Conservation (phyloP, 2,113 vertebrate species). For the Edolisoma coerulescens region DNA sequence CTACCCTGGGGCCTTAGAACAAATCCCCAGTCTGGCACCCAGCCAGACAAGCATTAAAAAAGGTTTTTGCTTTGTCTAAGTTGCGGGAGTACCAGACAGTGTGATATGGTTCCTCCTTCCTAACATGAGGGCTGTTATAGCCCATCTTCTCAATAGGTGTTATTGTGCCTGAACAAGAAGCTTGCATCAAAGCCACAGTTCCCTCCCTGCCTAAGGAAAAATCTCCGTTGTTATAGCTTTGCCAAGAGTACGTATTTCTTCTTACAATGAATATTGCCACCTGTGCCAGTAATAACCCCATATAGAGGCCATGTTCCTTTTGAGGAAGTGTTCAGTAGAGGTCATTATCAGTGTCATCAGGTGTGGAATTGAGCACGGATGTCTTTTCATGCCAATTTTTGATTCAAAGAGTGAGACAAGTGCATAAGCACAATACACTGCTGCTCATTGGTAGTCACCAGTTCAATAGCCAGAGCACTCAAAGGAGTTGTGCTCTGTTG, state of each 20-base stretch:
- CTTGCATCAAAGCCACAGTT: background rate
- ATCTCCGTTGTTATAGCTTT: background rate
- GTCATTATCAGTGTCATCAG: background rate
- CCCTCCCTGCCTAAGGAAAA: background rate
- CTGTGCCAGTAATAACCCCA: background rate
- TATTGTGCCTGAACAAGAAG: background rate
- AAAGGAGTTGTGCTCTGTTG: background rate
- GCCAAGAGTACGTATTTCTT: background rate
- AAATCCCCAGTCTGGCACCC: background rate
- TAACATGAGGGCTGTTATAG: background rate
- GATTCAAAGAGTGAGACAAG: background rate
- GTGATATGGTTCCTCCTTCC: background rate
- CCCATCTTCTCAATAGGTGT: background rate
- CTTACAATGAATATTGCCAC: background rate
- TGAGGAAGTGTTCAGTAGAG: background rate
- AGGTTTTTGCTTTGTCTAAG: background rate
- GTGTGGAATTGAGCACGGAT: background rate
- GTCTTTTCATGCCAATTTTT: background rate
- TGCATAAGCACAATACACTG: background rate
- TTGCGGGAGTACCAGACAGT: background rate
- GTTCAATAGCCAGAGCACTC: background rate
- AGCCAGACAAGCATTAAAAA: background rate
- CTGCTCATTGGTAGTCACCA: background rate
- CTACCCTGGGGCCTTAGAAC: background rate
- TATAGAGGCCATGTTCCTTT: rapidly evolving